A percentile compares a stretch with the other conserved stretches of the same genome.
phyloP scores from a whole-genome alignment of 2,113 vertebrate genomes.

The Oncorhynchus clarkii region DNA sequence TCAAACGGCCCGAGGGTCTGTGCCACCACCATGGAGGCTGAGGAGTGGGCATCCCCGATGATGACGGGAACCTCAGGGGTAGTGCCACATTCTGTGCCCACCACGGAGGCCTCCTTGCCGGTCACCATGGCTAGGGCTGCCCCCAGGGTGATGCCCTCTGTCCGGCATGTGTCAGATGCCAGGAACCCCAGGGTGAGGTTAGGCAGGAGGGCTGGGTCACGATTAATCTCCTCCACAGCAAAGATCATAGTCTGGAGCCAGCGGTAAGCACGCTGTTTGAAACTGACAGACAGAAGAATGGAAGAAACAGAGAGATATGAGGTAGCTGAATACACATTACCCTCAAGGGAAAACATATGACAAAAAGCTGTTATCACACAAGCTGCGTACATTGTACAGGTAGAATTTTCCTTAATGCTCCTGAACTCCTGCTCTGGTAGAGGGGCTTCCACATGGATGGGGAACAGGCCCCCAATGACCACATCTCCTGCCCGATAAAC shows the following conservation, averaged over 20 bases:
- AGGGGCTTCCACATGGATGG: conserved; percentile 49
- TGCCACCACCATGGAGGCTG: conserved; percentile 54
- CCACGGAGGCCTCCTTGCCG: conserved; percentile 27
- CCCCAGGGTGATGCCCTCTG: conserved; percentile 53
- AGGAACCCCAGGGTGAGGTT: conserved; percentile 56
- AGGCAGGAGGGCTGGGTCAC: conserved; percentile 42
- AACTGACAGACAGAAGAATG: conserved; percentile 34
- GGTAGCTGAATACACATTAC: background rate
- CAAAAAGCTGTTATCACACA: background rate
- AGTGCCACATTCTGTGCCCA: conserved; percentile 29
- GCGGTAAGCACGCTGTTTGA: conserved; percentile 48
- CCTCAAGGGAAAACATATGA: background rate
- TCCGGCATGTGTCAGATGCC: conserved; percentile 60
- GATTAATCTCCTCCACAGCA: conserved; percentile 62
- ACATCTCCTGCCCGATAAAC: conserved; percentile 54
- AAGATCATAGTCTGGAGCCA: conserved; percentile 60
- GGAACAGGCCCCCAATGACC: conserved; percentile 58
- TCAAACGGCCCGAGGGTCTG: conserved; percentile 57
- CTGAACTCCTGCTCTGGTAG: conserved; percentile 45
- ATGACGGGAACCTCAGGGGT: conserved; percentile 47
- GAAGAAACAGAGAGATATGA: background rate
- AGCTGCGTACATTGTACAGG: conserved; percentile 42
- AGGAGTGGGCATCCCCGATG: conserved; percentile 53
- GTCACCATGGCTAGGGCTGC: conserved; percentile 49
- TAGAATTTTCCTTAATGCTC: conserved; percentile 7